phyloP scores from a whole-genome alignment of 1,140 invertebrate species.

The Drosophila nebulosa region DNA sequence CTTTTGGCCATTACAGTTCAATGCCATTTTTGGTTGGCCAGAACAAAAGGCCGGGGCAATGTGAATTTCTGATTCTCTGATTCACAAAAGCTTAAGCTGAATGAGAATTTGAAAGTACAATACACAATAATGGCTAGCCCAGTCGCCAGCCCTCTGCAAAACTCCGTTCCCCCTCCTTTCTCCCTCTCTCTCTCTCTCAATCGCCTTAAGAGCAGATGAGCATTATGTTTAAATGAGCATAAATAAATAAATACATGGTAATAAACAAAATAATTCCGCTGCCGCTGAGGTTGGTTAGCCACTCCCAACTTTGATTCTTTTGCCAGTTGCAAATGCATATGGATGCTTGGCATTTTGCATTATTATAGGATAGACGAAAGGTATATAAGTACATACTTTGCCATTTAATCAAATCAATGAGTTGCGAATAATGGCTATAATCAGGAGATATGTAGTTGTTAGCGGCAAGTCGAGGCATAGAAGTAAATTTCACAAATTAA shows the following conservation, averaged over 20 bases:
- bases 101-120: conserved; percentile 56
- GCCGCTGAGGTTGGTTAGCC: conserved; percentile 19
- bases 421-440: neutral
- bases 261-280: conserved; percentile 23
- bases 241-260: conserved; percentile 25
- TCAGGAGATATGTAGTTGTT: neutral
- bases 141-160: too few species aligned
- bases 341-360: neutral
- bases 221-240: conserved; percentile 63
- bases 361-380: neutral
- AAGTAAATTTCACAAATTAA: neutral
- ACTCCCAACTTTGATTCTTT: conserved; percentile 1
- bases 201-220: conserved; percentile 27
- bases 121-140: conserved; percentile 43
- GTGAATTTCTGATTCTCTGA: conserved; percentile 55
- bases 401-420: neutral
- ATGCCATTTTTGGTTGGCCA: conserved; percentile 48
- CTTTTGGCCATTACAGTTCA: conserved; percentile 66
- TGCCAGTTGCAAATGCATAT: neutral
- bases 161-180: neutral
- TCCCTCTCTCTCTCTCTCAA: neutral
- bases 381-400: neutral
- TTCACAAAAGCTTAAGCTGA: conserved; percentile 61
- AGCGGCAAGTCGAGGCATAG: neutral
- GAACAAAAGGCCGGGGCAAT: conserved; percentile 37